A percentile compares a stretch with the other conserved stretches of the same genome.
phyloP scores from a whole-genome alignment of 2,113 vertebrate genomes.

The Laticauda colubrina region DNA sequence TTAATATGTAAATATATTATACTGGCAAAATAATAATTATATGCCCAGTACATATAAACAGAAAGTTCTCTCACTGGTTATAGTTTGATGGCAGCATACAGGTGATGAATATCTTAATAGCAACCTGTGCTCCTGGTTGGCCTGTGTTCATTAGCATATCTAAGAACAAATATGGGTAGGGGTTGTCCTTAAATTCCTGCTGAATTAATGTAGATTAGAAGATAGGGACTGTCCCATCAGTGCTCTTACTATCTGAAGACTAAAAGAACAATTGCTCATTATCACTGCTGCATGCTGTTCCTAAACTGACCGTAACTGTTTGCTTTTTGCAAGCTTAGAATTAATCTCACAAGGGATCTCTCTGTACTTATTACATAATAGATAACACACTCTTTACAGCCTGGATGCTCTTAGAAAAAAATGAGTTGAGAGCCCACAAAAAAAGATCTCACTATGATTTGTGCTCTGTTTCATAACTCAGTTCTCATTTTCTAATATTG shows the following conservation, averaged over 20 bases:
- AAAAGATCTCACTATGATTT: neutral
- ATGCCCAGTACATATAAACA: neutral
- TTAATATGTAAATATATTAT: too few relatives aligned
- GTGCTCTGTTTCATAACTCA: neutral
- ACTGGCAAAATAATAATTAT: neutral
- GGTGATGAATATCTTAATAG: neutral
- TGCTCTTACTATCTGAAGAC: neutral
- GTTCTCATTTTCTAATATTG: neutral
- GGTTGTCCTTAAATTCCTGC: neutral
- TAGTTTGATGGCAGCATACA: neutral
- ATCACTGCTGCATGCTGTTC: neutral
- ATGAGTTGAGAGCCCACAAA: neutral
- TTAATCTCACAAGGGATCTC: neutral
- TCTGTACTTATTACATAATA: conserved; percentile 3
- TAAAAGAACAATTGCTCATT: neutral
- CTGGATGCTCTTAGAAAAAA: neutral
- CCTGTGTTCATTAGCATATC: neutral
- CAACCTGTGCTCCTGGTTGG: neutral
- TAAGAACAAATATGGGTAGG: neutral
- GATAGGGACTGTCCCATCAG: neutral
- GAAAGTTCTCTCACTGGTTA: neutral
- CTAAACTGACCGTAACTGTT: neutral
- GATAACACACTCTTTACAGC: neutral
- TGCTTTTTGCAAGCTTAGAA: neutral
- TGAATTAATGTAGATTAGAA: neutral